Evolutionary conservation across 2,797 vertebrate genomes (phyloP).

Genomic region (Chrysocyon brachyurus): DNA sequence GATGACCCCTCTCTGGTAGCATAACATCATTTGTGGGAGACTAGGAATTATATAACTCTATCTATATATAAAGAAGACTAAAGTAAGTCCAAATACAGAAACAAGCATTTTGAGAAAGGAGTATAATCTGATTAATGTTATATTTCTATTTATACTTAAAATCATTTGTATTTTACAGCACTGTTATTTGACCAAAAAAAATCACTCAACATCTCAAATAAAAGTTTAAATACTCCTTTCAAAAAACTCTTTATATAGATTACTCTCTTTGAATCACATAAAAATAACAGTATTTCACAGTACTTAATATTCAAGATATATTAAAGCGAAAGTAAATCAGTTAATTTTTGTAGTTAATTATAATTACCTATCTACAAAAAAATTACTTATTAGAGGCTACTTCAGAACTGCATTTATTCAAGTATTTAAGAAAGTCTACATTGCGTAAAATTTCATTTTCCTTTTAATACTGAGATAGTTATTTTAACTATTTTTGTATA

Average conservation of each 20-base stretch:
- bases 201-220: neutral
- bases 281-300: neutral
- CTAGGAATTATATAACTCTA: neutral
- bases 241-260: neutral
- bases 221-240: neutral
- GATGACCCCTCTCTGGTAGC: neutral
- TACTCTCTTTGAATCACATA: neutral
- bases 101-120: neutral
- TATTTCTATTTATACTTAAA: neutral
- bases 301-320: constrained; percentile 31
- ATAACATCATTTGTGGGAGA: neutral
- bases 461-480: neutral
- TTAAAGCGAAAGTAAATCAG: neutral
- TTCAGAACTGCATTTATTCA: neutral
- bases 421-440: neutral
- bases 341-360: neutral
- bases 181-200: neutral
- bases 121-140: neutral
- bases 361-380: neutral
- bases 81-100: neutral
- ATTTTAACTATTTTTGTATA: neutral
- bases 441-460: neutral
- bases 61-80: neutral
- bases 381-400: neutral
- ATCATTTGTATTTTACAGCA: neutral